Base-by-base conservation (phyloP, 2,888 invertebrate genomes). In the Caenorhabditis doughertyi region DNA sequence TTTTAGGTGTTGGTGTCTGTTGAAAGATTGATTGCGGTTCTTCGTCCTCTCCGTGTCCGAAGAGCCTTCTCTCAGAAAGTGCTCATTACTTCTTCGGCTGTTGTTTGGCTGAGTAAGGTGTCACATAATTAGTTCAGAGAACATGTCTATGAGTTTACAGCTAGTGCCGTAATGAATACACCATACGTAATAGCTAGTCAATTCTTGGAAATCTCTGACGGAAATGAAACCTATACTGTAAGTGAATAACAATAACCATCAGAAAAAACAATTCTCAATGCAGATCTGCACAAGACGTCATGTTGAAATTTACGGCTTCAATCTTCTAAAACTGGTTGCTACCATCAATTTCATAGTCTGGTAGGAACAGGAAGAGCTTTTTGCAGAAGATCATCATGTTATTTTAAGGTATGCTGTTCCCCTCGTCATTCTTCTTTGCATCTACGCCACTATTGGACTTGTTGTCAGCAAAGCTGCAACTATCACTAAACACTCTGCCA, bases 371-470 rank as follows among this genome's bases (percentile, higher is more conserved):
- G 27, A 11, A 39, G 21, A 8, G 8, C 7, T 25, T 32, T 79
- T 91, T 8, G n/a, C 44, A 18, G 18, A 47, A 18, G 18, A 18
- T 47, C 18, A 47, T n/a, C 18, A 13, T n/a, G 44, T 47, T 47
- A 18, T 47, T 47, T 47, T 18, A 9, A 92, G 92, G 92, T 92
- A 92, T 74, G 83, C 89, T 3, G 58, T 92, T 2, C 93, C 93
- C 1, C 87, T 93, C 3, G 42, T 88, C 11, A 84, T 91, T 42
- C 91, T 93, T 79, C 86, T 91, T 2, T 85, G 91, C 73, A 92
- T 93, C 86, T 93, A 93, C 84, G 90, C 91, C 16, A 89, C 90
- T 4, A 92, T 93, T 16, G 92, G 92, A 1, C 70, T 90, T 5
- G 91, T 91, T 0, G 89, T 92, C 1, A 83, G 84, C 58, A 84